Base-by-base conservation (phyloP, 2,797 vertebrate species). In the Chelonia mydas region DNA sequence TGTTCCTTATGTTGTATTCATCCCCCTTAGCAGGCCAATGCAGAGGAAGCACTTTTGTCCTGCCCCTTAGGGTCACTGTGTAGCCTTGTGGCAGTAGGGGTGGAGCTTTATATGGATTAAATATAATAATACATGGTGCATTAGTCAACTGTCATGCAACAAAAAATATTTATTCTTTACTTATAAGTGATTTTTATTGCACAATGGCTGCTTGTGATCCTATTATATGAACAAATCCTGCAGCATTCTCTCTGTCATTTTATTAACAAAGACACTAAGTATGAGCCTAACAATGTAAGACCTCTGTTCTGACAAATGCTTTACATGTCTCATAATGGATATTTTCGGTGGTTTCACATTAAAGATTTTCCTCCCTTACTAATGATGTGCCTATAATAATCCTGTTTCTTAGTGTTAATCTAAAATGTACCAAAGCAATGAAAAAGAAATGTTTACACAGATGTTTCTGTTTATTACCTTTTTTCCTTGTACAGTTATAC, bases 361-460 rank as follows among this genome's bases (percentile, higher is more conserved):
- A 91, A 94, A 97, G 88, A 59, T 61, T 68, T 51, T 37, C 91
- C 90, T 45, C 94, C 53, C 53, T 91, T 94, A 74, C 68, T n/a
- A 94, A 90, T 41, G 31, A 51, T 78, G 31, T 61, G 6, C 78
- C 84, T 80, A 85, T 88, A 88, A 31, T 83, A 78, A 93, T 91
- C 72, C 77, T 89, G 59, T 82, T 90, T 95, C 41, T 92, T 33
- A 61, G 54, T 84, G 76, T 87, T 94, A 97, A 97, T 96, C 86
- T 91, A 82, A n/a, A 93, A 87, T 78, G 95, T 96, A 95, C 61
- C 90, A 81, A 88, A 81, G 89, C 83, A 88, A 41, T 74, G 6
- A 80, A 83, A 33, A 83, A 33, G 51, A 45, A 57, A 8, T 94
- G 83, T 97, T 97, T 95, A 91, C 90, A 96, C 93, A 97, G 95